Evolutionary conservation across 2,113 vertebrate genomes (phyloP).

Genomic region (Apistogramma diplotaenia): DNA sequence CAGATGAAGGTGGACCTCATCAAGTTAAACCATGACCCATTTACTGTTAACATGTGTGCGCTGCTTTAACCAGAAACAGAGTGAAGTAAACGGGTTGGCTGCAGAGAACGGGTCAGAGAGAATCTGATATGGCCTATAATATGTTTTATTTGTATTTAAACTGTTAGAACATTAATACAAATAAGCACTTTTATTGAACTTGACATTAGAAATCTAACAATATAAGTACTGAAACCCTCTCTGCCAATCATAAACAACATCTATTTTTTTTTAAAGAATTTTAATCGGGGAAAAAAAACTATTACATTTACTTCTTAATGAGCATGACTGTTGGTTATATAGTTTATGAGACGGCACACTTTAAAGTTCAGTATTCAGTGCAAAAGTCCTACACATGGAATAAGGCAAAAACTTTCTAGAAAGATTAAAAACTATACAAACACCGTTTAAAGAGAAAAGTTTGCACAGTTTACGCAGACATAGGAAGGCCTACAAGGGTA

Average conservation of each 20-base stretch:
- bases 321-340: conserved; percentile 34
- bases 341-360: conserved; percentile 30
- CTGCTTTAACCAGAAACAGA: background rate
- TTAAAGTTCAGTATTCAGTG: conserved; percentile 56
- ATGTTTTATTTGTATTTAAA: conserved; percentile 63
- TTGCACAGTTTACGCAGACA: conserved; percentile 58
- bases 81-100: background rate
- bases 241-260: conserved; percentile 48
- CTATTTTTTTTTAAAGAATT: conserved; percentile 13
- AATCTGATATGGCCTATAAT: conserved; percentile 37
- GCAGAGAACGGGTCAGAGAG: conserved; percentile 24
- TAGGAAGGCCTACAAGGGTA: conserved; percentile 63
- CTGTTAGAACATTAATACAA: conserved; percentile 61
- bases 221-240: conserved; percentile 53
- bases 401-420: conserved; percentile 70
- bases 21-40: background rate
- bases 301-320: conserved; percentile 29
- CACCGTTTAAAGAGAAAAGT: conserved; percentile 68
- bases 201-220: conserved; percentile 67
- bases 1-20: too few species aligned
- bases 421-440: conserved; percentile 80
- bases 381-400: conserved; percentile 62
- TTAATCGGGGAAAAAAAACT: conserved; percentile 10
- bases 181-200: conserved; percentile 58
- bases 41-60: background rate